Evolutionary conservation across 2,888 invertebrate genomes (phyloP).

Genomic region (Coelinius sp.): DNA sequence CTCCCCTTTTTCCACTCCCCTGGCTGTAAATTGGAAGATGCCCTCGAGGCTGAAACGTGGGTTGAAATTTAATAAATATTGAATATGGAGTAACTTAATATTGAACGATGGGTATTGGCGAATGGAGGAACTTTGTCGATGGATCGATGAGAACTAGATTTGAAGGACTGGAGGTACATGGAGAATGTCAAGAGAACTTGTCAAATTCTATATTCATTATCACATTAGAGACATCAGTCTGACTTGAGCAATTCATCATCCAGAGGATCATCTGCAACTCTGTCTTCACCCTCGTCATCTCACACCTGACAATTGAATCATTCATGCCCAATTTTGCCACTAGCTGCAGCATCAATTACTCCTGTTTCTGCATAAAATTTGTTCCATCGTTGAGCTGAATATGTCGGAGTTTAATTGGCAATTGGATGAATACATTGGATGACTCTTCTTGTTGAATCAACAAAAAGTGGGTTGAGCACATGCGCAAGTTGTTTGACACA

Average conservation of each 20-base stretch:
- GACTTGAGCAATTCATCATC: background rate
- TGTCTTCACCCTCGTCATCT: background rate
- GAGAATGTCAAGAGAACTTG: background rate
- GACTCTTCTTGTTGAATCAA: background rate
- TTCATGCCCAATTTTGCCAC: background rate
- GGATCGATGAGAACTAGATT: too few relatives aligned
- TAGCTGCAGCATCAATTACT: background rate
- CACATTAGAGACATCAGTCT: background rate
- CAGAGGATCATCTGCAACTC: background rate
- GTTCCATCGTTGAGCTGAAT: background rate
- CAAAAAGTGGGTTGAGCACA: background rate
- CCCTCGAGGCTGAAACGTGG: background rate
- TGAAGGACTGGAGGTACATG: too few relatives aligned
- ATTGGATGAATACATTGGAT: background rate
- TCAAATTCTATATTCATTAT: background rate
- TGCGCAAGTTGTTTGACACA: background rate
- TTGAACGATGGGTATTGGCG: conserved; percentile 23
- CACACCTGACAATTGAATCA: background rate
- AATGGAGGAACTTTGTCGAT: background rate
- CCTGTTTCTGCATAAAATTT: background rate
- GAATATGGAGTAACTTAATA: conserved; percentile 37
- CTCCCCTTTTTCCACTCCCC: background rate
- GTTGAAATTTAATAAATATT: conserved; percentile 35
- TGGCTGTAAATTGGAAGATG: background rate
- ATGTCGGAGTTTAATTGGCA: background rate